Conservation (phyloP, 2,888 invertebrate genomes). For the Parnassius glacialis region DNA sequence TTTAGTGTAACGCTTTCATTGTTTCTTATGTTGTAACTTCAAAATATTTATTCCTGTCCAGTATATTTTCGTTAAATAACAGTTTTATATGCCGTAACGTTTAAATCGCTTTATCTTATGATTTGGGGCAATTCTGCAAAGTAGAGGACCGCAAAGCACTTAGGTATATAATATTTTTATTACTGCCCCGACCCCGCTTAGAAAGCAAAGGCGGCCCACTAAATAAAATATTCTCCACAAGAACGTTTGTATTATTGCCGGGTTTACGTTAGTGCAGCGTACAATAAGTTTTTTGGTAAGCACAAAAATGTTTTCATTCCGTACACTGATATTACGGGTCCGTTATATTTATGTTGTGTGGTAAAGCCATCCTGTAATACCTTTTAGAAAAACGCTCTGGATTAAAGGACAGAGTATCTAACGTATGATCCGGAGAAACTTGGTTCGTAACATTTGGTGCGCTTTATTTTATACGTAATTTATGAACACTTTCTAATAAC, state of each 20-base stretch:
- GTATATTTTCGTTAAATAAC: no score
- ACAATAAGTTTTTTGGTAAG: slow-evolving; percentile 39
- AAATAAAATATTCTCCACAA: slow-evolving; percentile 70
- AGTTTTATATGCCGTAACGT: no score
- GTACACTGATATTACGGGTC: neutral
- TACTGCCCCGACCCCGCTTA: slow-evolving; percentile 55
- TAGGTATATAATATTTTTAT: slow-evolving; percentile 73
- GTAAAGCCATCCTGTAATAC: neutral
- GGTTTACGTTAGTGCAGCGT: slow-evolving; percentile 34
- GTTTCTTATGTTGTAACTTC: no score
- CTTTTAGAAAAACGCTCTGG: no score
- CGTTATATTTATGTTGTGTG: neutral
- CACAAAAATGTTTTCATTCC: slow-evolving; percentile 29
- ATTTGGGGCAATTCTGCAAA: slow-evolving; percentile 7
- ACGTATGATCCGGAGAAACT: no score
- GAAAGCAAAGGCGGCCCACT: slow-evolving; percentile 60
- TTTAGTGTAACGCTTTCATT: no score
- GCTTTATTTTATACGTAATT: no score
- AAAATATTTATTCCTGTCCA: no score
- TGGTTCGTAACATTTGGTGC: no score
- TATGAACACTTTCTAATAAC: no score
- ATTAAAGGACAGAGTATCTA: no score
- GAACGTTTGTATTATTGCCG: slow-evolving; percentile 54
- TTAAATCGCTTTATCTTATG: slow-evolving; percentile 11
- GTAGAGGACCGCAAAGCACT: slow-evolving; percentile 44